phyloP scores from a whole-genome alignment of 1,140 invertebrate genomes.

The Pogonus chalceus region DNA sequence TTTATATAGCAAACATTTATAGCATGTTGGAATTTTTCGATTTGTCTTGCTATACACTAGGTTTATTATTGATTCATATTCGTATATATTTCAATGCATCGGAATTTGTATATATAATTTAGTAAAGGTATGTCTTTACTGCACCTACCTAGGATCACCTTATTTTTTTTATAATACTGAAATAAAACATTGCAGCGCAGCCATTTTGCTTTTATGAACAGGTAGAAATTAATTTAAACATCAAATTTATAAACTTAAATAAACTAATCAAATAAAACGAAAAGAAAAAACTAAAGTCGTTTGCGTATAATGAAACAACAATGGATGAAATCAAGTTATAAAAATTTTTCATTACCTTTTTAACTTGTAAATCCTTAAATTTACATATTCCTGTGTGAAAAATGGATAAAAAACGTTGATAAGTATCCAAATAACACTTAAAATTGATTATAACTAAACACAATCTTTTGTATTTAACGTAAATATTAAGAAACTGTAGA shows the following conservation, averaged over 20 bases:
- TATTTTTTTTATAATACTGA: not conserved
- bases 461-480: not conserved
- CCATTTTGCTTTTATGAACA: constrained; percentile 2
- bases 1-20: too few relatives aligned
- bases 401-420: not conserved
- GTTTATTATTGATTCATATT: too few relatives aligned
- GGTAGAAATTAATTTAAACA: constrained; percentile 3
- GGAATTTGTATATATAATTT: constrained; percentile 8
- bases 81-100: not conserved
- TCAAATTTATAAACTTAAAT: not conserved
- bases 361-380: not conserved
- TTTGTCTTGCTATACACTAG: too few relatives aligned
- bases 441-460: not conserved
- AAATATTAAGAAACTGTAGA: not conserved
- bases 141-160: not conserved
- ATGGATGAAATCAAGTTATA: not conserved
- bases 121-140: not conserved
- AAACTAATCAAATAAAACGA: not conserved
- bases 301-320: too few relatives aligned
- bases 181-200: not conserved
- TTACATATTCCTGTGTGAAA: not conserved
- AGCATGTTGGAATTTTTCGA: too few relatives aligned
- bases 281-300: not conserved
- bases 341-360: not conserved
- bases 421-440: not conserved